A percentile compares a stretch with the other conserved stretches of the same genome.
Evolutionary conservation across 2,888 invertebrate species (phyloP).

Genomic region (Epiblema foenella): DNA sequence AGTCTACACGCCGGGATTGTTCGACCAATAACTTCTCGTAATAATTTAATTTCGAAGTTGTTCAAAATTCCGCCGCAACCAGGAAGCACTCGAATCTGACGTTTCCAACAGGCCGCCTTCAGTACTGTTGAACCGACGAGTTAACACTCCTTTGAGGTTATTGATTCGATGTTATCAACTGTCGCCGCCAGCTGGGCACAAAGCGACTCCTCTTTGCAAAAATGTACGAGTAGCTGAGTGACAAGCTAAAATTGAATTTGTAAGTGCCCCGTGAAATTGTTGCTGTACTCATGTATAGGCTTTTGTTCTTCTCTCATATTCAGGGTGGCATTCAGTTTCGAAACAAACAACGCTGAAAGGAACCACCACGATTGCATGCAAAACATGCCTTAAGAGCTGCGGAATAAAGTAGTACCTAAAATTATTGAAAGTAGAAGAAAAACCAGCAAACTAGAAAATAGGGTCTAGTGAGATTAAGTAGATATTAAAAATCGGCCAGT

Average conservation of each 20-base stretch:
- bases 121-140: constrained; percentile 41
- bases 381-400: not conserved
- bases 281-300: constrained; percentile 53
- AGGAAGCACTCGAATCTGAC: constrained; percentile 43
- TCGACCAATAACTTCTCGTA: constrained; percentile 18
- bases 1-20: constrained; percentile 10
- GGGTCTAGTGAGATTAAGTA: constrained; percentile 26
- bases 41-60: constrained; percentile 30
- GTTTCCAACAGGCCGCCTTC: constrained; percentile 43
- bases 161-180: constrained; percentile 50
- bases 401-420: not conserved
- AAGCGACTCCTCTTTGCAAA: constrained; percentile 49
- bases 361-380: not conserved
- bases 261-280: constrained; percentile 51
- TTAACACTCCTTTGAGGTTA: constrained; percentile 46
- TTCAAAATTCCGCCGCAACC: constrained; percentile 38
- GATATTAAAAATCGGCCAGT: constrained; percentile 52
- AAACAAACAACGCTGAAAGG: not conserved
- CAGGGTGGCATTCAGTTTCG: not conserved
- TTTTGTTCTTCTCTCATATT: constrained; percentile 36
- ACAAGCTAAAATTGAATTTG: constrained; percentile 55
- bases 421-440: not conserved
- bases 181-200: constrained; percentile 46
- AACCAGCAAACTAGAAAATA: constrained; percentile 5
- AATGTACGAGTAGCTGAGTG: constrained; percentile 52